These are phyloP conservation scores for Trichonephila clavipes DNA, from an alignment of 1,140 invertebrate species.

Conservation along the genomic window DNA sequence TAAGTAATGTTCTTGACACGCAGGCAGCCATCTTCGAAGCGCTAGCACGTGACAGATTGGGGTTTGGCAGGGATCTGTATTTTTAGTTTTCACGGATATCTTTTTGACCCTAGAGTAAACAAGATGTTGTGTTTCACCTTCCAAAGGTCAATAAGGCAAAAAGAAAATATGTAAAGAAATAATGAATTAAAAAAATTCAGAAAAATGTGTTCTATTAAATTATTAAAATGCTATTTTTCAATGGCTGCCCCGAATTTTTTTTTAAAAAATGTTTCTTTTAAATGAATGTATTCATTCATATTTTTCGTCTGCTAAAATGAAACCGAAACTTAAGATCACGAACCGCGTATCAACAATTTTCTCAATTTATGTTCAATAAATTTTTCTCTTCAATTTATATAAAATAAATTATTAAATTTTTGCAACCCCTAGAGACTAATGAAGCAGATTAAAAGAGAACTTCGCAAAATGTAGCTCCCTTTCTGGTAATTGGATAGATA, in stretches of 20 bases:
- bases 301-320: constrained; percentile 6
- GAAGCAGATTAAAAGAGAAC: no score
- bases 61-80: not conserved
- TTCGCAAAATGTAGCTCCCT: no score
- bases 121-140: not conserved
- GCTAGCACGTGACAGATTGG: constrained; percentile 6
- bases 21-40: constrained; percentile 44
- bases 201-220: not conserved
- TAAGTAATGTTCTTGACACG: not conserved
- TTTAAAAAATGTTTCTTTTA: no score
- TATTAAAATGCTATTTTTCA: not conserved
- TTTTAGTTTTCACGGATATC: not conserved
- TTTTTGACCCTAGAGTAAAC: constrained; percentile 24
- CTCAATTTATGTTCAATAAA: no score
- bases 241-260: no score
- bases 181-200: not conserved
- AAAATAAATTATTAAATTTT: no score
- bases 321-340: not conserved
- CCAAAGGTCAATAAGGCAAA: not conserved
- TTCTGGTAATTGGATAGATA: no score
- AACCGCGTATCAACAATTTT: no score
- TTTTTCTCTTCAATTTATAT: no score
- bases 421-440: no score
- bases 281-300: not conserved
- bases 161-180: not conserved